Evolutionary conservation across 2,797 vertebrate genomes (phyloP).

Genomic region (Martes flavigula): DNA sequence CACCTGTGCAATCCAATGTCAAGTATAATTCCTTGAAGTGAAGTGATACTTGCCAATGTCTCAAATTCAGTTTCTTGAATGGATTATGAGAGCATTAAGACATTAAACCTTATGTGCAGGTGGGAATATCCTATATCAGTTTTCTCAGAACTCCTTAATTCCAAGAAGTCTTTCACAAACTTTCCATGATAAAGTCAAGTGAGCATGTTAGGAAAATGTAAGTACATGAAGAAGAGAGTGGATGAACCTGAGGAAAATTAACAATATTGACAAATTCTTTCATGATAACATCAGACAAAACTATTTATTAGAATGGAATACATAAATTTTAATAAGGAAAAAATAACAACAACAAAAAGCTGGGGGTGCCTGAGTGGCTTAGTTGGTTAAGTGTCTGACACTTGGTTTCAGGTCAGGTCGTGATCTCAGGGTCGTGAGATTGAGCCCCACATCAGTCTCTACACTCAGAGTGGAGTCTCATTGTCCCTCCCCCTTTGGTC

Average conservation of each 20-base stretch:
- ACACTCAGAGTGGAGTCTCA: too few relatives aligned
- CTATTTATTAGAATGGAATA: not conserved
- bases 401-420: too few relatives aligned
- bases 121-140: not conserved
- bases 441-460: too few relatives aligned
- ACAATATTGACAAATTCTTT: not conserved
- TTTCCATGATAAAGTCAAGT: not conserved
- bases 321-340: not conserved
- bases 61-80: not conserved
- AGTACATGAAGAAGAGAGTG: not conserved
- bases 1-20: not conserved
- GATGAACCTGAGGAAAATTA: not conserved
- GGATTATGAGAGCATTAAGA: not conserved
- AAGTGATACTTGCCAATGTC: not conserved
- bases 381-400: too few relatives aligned
- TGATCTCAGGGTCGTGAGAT: too few relatives aligned
- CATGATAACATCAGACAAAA: not conserved
- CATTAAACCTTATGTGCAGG: not conserved
- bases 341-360: not conserved
- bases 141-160: not conserved
- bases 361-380: too few relatives aligned
- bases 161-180: not conserved
- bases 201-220: not conserved
- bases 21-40: not conserved
- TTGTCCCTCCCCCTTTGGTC: too few relatives aligned